Conservation (phyloP, 2,888 invertebrate genomes). For the Andrena chrysosceles region DNA sequence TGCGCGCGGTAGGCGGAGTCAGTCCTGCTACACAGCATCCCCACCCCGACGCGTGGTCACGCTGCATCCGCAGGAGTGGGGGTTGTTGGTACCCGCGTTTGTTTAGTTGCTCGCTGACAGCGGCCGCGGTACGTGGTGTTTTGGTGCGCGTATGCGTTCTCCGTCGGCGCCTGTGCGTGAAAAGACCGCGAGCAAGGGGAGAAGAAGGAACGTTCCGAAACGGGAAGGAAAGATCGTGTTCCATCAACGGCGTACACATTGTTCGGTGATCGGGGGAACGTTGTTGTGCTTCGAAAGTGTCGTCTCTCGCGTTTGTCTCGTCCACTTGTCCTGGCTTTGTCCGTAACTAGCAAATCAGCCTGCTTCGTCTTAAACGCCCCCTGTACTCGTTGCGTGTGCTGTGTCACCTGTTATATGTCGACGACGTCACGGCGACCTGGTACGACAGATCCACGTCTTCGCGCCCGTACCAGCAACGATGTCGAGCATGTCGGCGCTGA, state of each 20-base stretch:
- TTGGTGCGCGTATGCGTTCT: constrained; percentile 63
- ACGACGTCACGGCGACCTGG: constrained; percentile 42
- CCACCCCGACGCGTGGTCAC: constrained; percentile 68
- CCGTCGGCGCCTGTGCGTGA: constrained; percentile 50
- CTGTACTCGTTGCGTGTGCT: constrained; percentile 62
- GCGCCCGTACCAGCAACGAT: constrained; percentile 52
- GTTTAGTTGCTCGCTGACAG: constrained; percentile 85
- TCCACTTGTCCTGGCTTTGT: constrained; percentile 26
- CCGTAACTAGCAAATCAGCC: constrained; percentile 26
- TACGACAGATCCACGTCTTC: constrained; percentile 47
- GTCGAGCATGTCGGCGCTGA: constrained; percentile 77
- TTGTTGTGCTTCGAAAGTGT: constrained; percentile 55
- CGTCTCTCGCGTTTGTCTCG: constrained; percentile 22
- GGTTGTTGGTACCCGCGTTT: constrained; percentile 81
- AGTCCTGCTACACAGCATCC: constrained; percentile 19
- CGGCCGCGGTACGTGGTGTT: constrained; percentile 79
- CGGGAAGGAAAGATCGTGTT: neutral
- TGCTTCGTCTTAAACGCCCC: constrained; percentile 39
- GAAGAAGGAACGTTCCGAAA: constrained; percentile 18
- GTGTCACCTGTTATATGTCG: constrained; percentile 69
- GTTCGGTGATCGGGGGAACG: constrained; percentile 44
- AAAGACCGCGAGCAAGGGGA: constrained; percentile 46
- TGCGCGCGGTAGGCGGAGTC: constrained; percentile 67
- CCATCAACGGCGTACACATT: constrained; percentile 19
- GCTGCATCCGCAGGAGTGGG: constrained; percentile 77